Evolutionary conservation across 2,113 vertebrate genomes (phyloP).

Genomic region (Helogale parvula): DNA sequence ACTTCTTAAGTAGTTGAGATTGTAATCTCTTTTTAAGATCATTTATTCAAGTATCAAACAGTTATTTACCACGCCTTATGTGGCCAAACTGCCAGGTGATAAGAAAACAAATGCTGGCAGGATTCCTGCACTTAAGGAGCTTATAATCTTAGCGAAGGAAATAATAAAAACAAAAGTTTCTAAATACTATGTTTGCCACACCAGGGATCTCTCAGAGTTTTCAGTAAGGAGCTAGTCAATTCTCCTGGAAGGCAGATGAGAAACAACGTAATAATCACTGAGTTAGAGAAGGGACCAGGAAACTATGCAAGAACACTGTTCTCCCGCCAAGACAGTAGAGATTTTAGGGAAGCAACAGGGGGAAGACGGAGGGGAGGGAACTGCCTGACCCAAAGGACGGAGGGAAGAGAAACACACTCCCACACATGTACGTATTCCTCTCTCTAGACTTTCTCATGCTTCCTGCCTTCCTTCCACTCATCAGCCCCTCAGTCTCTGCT

Average conservation of each 20-base stretch:
- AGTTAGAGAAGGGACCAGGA: neutral
- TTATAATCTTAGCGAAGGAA: neutral
- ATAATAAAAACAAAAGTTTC: neutral
- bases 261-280: neutral
- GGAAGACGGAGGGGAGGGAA: neutral
- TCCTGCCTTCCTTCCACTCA: neutral
- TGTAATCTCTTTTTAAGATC: neutral
- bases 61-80: neutral
- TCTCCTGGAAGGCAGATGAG: neutral
- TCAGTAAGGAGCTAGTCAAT: neutral
- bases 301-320: neutral
- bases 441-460: neutral
- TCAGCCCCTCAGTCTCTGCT: neutral
- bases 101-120: neutral
- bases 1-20: neutral
- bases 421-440: neutral
- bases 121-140: neutral
- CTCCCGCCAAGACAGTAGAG: neutral
- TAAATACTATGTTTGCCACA: neutral
- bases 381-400: too few species aligned
- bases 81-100: neutral
- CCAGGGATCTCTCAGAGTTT: neutral
- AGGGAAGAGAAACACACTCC: neutral
- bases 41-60: neutral
- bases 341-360: neutral